A percentile compares a stretch with the other conserved stretches of the same genome.
Evolutionary conservation across 1,140 invertebrate genomes (phyloP).

Genomic region (Pseudomyrmex concolor): DNA sequence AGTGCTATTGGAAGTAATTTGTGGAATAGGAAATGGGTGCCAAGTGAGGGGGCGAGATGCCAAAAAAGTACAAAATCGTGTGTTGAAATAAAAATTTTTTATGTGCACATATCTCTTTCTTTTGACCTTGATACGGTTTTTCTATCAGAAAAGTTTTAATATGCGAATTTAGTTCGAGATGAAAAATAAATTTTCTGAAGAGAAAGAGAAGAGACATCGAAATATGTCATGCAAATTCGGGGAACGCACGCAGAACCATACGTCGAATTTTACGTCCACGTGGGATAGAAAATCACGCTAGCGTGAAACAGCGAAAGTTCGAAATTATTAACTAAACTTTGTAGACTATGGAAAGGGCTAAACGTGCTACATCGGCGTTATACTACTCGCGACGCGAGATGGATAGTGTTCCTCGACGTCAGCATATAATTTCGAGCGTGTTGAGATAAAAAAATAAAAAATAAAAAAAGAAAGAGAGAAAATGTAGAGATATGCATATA

Average conservation of each 20-base stretch:
- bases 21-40: too few relatives aligned
- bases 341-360: conserved; percentile 8
- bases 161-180: too few relatives aligned
- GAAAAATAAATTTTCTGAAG: not conserved
- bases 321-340: conserved; percentile 57
- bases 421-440: not conserved
- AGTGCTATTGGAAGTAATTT: not conserved
- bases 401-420: conserved; percentile 11
- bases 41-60: too few relatives aligned
- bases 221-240: not conserved
- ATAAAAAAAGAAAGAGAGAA: not conserved
- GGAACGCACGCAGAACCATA: not conserved
- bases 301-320: conserved; percentile 42
- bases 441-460: not conserved
- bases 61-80: too few relatives aligned
- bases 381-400: too few relatives aligned
- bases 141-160: too few relatives aligned
- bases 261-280: conserved; percentile 37
- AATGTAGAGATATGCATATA: too few relatives aligned
- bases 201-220: not conserved
- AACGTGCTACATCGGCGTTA: conserved; percentile 44
- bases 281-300: conserved; percentile 31
- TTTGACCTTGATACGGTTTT: too few relatives aligned
- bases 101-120: too few relatives aligned
- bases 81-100: too few relatives aligned